Evolutionary conservation across 2,113 vertebrate genomes (phyloP).

Genomic region (Prolemur simus): DNA sequence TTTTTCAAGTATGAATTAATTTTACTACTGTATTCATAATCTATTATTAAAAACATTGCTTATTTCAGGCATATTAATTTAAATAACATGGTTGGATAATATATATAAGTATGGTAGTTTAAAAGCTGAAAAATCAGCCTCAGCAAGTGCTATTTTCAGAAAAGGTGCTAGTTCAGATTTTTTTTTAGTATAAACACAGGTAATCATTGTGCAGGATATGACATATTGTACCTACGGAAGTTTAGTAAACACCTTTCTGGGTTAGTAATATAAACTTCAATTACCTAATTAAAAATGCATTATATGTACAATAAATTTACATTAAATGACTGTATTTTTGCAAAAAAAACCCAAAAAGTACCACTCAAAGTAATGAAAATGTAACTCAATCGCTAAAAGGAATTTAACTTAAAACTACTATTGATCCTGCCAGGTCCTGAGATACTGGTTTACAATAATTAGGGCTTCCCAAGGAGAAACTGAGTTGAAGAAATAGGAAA

Average conservation of each 20-base stretch:
- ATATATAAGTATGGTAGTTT: background rate
- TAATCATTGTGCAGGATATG: background rate
- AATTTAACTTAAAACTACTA: background rate
- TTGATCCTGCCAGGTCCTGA: background rate
- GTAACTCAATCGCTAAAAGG: background rate
- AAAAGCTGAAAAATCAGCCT: background rate
- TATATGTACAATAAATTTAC: background rate
- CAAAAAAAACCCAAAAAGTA: background rate
- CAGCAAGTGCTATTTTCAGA: background rate
- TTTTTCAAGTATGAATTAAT: background rate
- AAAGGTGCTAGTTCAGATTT: background rate
- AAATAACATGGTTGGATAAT: background rate
- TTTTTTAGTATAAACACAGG: background rate
- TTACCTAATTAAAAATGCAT: background rate
- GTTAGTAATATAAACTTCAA: background rate
- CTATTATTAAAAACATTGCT: background rate
- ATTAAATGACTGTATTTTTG: background rate
- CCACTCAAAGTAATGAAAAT: background rate
- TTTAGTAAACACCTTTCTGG: background rate
- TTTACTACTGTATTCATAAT: background rate
- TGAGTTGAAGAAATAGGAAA: background rate
- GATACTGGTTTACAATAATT: background rate
- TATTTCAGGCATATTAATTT: background rate
- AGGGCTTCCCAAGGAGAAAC: background rate
- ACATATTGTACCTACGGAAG: background rate